These are phyloP conservation scores for Tiliacea citrago DNA, from an alignment of 2,888 invertebrate species.

Conservation along the genomic window DNA sequence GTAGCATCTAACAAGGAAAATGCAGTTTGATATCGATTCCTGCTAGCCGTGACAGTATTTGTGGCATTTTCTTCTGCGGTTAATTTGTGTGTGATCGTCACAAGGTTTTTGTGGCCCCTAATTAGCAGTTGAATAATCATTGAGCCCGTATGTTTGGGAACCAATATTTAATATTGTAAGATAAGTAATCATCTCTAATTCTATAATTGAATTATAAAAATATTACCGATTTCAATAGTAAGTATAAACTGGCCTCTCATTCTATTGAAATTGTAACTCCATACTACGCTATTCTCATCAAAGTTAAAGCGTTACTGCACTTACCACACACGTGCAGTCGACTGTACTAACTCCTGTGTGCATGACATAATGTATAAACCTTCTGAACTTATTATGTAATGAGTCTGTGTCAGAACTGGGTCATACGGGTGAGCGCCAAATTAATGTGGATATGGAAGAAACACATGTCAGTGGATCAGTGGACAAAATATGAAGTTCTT, in stretches of 20 bases:
- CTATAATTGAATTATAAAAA: too few species aligned
- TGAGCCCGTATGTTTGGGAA: neutral
- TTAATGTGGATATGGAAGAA: slow-evolving; percentile 1
- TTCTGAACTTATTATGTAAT: neutral
- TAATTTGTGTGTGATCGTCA: too few species aligned
- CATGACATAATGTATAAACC: neutral
- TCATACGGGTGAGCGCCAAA: slow-evolving; percentile 1
- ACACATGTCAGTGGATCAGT: neutral
- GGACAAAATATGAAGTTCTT: neutral
- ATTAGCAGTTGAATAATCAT: neutral
- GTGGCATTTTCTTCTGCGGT: too few species aligned
- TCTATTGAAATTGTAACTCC: too few species aligned
- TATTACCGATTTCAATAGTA: too few species aligned
- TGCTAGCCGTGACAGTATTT: too few species aligned
- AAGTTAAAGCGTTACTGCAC: neutral
- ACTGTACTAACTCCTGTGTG: too few species aligned
- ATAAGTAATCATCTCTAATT: neutral
- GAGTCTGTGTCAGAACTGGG: neutral
- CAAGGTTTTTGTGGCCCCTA: neutral
- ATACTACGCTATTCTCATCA: neutral
- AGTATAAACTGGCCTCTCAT: too few species aligned
- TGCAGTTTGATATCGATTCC: neutral
- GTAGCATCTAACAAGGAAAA: neutral
- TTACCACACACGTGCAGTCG: too few species aligned
- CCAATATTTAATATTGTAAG: neutral